Base-by-base conservation (phyloP, 2,113 vertebrate species). In the Calyptomena viridis region DNA sequence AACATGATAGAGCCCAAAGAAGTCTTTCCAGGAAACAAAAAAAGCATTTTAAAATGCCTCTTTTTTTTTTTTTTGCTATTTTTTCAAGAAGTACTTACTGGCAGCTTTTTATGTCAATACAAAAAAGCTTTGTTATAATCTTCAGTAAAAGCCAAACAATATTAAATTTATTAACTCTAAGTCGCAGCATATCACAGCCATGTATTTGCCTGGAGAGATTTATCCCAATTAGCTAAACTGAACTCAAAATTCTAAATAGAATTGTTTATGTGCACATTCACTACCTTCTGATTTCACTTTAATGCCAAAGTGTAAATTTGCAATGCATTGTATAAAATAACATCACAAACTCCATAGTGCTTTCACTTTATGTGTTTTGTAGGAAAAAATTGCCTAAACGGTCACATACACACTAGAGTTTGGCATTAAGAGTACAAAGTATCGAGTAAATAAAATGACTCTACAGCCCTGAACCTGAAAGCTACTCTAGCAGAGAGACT, bases 131-230 rank as follows among this genome's bases (percentile, higher is more conserved):
- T 69, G 11, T 85, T 91, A 64, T 33, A 75, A 79, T 60, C 69
- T 77, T 64, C 73, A 92, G 53, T 74, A 74, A 82, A 91, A 87
- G 83, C 52, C 73, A 81, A 94, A 90, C 56, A 87, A 88, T 64
- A 87, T 47, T 81, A 35, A 87, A 66, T 52, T 49, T 42, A 89
- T 90, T 89, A 93, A 71, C 79, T 88, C 69, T 84, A 92, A 94
- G n/a, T 79, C 82, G 89, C 82, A 95, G 81, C 66, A 71, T 71
- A 73, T 82, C 67, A 69, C 66, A 93, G 76, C 82, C 85, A 89
- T 15, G 14, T 64, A 68, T 76, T 63, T 5, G 3, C 52, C 85
- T 63, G n/a, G 53, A 81, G 56, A 87, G 28, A 64, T 63, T 82
- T 47, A 91, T 47, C 67, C 73, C 60, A 49, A 53, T 60, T 20